phyloP scores from a whole-genome alignment of 2,888 invertebrate genomes.

The Itoplectis maculator region DNA sequence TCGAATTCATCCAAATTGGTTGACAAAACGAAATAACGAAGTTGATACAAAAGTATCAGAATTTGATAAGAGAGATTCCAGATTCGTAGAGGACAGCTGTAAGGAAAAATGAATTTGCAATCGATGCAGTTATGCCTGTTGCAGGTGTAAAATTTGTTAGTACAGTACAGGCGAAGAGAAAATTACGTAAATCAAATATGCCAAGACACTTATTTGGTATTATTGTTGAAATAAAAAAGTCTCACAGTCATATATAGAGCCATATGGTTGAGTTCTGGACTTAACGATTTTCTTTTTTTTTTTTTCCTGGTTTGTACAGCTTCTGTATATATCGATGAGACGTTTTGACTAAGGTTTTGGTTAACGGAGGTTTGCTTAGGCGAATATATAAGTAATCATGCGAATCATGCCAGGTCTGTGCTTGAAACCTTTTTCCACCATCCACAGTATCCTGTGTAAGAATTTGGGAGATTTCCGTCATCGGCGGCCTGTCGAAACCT shows the following conservation, averaged over 20 bases:
- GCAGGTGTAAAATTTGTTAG: slow-evolving; percentile 26
- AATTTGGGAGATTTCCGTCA: slow-evolving; percentile 77
- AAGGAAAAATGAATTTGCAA: not conserved
- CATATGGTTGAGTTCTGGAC: not conserved
- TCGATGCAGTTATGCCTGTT: slow-evolving; percentile 11
- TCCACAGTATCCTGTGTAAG: slow-evolving; percentile 80
- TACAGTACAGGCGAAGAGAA: not conserved
- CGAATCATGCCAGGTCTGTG: slow-evolving; percentile 75
- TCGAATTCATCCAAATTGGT: not conserved
- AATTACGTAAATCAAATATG: slow-evolving; percentile 23
- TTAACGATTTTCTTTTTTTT: not conserved
- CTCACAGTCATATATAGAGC: slow-evolving; percentile 11
- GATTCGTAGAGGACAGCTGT: slow-evolving; percentile 10
- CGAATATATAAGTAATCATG: slow-evolving; percentile 70
- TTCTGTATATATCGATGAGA: slow-evolving; percentile 9
- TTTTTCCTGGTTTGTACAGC: not conserved
- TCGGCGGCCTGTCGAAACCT: slow-evolving; percentile 79
- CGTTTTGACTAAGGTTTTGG: slow-evolving; percentile 2
- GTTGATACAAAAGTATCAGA: not conserved
- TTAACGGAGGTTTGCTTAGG: slow-evolving; percentile 37
- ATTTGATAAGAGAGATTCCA: not conserved
- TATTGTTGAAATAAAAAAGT: slow-evolving; percentile 10
- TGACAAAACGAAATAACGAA: not conserved
- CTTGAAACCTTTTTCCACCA: slow-evolving; percentile 82
- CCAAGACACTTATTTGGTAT: slow-evolving; percentile 2